These are phyloP conservation scores for Thalassoma bifasciatum DNA, from an alignment of 2,113 vertebrate genomes.

Conservation along the genomic window DNA sequence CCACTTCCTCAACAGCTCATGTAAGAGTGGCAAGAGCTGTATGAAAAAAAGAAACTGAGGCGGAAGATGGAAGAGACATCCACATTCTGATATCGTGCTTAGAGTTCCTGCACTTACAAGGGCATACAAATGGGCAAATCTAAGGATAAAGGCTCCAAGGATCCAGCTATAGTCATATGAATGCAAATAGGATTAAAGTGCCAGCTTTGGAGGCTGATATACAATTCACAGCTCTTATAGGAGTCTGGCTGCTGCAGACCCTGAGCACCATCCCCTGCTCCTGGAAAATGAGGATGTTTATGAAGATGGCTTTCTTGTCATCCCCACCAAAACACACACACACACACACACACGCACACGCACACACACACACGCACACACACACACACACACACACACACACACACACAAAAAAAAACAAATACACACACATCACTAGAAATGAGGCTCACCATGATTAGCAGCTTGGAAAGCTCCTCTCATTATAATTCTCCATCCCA, in stretches of 20 bases:
- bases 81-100: conserved; percentile 89
- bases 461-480: conserved; percentile 53
- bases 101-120: conserved; percentile 88
- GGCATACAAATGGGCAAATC: conserved; percentile 93
- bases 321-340: background rate
- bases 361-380: too few species aligned
- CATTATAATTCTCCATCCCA: conserved; percentile 68
- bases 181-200: conserved; percentile 96
- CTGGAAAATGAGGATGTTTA: conserved; percentile 74
- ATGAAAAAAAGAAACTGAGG: conserved; percentile 88
- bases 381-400: too few species aligned
- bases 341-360: too few species aligned
- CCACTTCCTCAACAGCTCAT: conserved; percentile 83
- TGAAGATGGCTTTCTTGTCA: conserved; percentile 66
- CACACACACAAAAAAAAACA: too few species aligned
- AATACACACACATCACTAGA: background rate
- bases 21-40: conserved; percentile 85
- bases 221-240: conserved; percentile 88
- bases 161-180: conserved; percentile 89
- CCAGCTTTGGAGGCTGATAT: conserved; percentile 90
- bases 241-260: conserved; percentile 81
- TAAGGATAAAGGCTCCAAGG: conserved; percentile 88
- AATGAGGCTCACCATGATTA: conserved; percentile 64
- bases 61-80: conserved; percentile 91
- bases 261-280: conserved; percentile 52